phyloP scores from a whole-genome alignment of 2,888 invertebrate genomes.

The Sepiola atlantica region DNA sequence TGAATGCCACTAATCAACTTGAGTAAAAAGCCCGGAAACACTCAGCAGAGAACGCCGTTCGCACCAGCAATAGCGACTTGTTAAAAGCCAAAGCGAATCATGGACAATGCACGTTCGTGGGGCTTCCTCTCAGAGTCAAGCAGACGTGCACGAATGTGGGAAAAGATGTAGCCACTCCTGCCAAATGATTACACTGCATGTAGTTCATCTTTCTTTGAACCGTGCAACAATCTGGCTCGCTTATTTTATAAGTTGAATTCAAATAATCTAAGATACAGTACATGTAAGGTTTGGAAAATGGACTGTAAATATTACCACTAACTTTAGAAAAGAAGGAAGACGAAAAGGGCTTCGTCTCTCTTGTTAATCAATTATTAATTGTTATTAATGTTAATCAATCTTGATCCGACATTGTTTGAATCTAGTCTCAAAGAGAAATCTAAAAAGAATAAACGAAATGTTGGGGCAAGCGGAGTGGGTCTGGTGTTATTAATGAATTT shows the following conservation, averaged over 20 bases:
- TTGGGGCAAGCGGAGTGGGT: too few relatives aligned
- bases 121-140: background rate
- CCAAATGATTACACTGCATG: background rate
- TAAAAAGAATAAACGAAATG: too few relatives aligned
- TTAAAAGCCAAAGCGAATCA: background rate
- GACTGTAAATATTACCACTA: background rate
- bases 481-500: too few relatives aligned
- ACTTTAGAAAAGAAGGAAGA: background rate
- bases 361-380: background rate
- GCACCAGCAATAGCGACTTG: background rate
- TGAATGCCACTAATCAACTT: slow-evolving; percentile 46
- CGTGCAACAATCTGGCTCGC: background rate
- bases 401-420: too few relatives aligned
- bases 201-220: background rate
- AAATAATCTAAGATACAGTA: background rate
- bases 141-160: background rate
- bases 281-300: background rate
- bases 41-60: background rate
- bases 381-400: too few relatives aligned
- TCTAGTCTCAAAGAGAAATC: too few relatives aligned
- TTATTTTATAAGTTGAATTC: background rate
- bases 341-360: background rate
- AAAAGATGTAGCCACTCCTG: background rate
- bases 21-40: background rate
- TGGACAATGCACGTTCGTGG: background rate